Evolutionary conservation across 1,140 invertebrate genomes (phyloP).

Genomic region (Zeugodacus cucurbitae): DNA sequence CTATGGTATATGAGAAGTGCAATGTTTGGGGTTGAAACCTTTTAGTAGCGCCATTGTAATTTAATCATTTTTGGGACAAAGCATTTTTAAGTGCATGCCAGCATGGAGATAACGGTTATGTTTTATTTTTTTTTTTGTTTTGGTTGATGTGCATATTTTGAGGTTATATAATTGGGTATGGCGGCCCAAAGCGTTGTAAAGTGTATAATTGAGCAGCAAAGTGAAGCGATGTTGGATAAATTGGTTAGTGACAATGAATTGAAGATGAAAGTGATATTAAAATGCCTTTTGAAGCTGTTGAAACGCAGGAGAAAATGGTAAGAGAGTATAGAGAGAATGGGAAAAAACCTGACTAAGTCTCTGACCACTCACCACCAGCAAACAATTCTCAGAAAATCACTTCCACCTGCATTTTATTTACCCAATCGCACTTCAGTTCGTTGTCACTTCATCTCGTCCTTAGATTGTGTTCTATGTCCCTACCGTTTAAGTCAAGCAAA

Average conservation of each 20-base stretch:
- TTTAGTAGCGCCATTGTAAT: neutral
- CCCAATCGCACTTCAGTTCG: neutral
- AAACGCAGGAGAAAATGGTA: no score
- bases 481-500: neutral
- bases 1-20: neutral
- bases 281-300: no score
- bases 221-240: neutral
- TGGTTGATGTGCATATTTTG: neutral
- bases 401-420: neutral
- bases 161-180: neutral
- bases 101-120: neutral
- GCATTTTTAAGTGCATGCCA: conserved; percentile 4
- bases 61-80: conserved; percentile 25
- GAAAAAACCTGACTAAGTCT: no score
- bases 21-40: conserved; percentile 20
- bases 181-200: neutral
- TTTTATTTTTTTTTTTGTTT: neutral
- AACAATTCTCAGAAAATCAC: neutral
- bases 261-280: neutral
- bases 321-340: no score
- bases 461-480: no score
- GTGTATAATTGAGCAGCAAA: neutral
- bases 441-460: no score
- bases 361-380: no score
- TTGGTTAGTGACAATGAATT: neutral